Percentiles rank a stretch among this genome's conserved stretches.
Evolutionary conservation across 2,888 invertebrate genomes (phyloP).

Genomic region (Smittia sp.): DNA sequence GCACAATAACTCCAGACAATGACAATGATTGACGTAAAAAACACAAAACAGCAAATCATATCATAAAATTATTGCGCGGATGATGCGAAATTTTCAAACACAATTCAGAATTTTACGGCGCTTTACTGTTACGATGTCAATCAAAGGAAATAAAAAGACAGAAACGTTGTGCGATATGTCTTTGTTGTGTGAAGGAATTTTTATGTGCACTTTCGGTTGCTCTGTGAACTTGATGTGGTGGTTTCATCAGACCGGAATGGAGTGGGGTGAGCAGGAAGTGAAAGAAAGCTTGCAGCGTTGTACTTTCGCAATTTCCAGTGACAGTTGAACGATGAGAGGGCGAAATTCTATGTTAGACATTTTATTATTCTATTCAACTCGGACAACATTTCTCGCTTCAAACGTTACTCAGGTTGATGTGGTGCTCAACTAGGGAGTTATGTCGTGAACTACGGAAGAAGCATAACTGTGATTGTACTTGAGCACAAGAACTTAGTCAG

Average conservation of each 20-base stretch:
- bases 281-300: too few relatives aligned
- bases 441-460: too few relatives aligned
- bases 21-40: conserved; percentile 31
- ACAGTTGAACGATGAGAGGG: too few relatives aligned
- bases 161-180: not conserved
- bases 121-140: conserved; percentile 33
- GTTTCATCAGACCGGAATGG: not conserved
- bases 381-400: too few relatives aligned
- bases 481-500: too few relatives aligned
- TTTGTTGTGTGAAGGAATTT: not conserved
- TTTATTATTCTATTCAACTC: too few relatives aligned
- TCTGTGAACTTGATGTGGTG: not conserved
- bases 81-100: conserved; percentile 26
- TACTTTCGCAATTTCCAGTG: too few relatives aligned
- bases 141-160: conserved; percentile 25
- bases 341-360: too few relatives aligned
- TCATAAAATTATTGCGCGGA: conserved; percentile 38
- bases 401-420: too few relatives aligned
- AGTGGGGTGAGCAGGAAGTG: not conserved
- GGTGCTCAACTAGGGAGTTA: too few relatives aligned
- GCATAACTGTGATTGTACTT: too few relatives aligned
- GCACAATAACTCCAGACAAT: conserved; percentile 25
- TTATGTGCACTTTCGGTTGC: conserved; percentile 5
- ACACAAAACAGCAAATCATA: conserved; percentile 11
- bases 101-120: conserved; percentile 1